These are phyloP conservation scores for Hydra vulgaris DNA, from an alignment of 30 jellyfish, hydroid and myxozoan genomes.

Conservation along the genomic window DNA sequence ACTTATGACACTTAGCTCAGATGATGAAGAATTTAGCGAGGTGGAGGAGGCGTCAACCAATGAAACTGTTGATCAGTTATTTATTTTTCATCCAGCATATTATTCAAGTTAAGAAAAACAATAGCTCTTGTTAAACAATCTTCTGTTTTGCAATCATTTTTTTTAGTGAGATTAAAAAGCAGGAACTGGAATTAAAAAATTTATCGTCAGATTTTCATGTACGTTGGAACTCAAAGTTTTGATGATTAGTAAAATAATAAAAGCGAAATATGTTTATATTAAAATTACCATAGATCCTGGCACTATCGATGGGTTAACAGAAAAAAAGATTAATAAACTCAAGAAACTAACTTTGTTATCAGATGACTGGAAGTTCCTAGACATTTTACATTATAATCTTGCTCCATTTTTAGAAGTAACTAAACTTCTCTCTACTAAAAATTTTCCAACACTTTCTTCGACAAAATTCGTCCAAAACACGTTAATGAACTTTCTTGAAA, in stretches of 20 bases:
- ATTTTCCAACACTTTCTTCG: neutral
- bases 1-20: neutral
- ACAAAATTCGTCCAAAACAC: neutral
- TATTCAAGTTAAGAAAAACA: neutral
- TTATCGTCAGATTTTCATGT: neutral
- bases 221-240: neutral
- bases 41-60: neutral
- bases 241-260: neutral
- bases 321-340: neutral
- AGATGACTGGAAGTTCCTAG: neutral
- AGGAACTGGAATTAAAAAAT: neutral
- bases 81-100: neutral
- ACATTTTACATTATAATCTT: neutral
- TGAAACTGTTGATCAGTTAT: neutral
- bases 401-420: neutral
- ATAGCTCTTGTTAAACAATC: neutral
- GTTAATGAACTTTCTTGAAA: neutral
- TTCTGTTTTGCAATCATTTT: neutral
- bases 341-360: neutral
- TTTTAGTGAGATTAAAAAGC: neutral
- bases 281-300: neutral
- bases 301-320: neutral
- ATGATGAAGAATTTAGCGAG: neutral
- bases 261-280: neutral
- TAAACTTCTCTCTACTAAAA: neutral